These are phyloP conservation scores for Onychorhynchus coronatus DNA, from an alignment of 2,113 vertebrate genomes.

Conservation along the genomic window DNA sequence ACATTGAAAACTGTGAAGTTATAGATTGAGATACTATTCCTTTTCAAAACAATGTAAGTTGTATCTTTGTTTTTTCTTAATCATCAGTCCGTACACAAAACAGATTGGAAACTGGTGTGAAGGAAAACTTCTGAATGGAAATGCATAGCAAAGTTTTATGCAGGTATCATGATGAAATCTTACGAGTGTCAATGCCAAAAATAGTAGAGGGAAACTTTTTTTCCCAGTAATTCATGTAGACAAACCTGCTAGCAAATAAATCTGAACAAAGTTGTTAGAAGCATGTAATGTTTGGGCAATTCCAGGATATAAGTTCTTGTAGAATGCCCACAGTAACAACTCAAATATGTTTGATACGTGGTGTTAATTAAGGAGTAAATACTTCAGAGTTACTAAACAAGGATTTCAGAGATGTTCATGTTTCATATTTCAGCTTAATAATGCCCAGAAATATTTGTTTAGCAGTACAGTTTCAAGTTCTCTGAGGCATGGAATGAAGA, in stretches of 20 bases:
- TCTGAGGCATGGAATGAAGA: neutral
- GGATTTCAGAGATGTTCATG: neutral
- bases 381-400: neutral
- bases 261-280: neutral
- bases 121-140: neutral
- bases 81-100: accelerated
- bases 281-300: neutral
- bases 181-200: neutral
- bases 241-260: neutral
- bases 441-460: neutral
- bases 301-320: neutral
- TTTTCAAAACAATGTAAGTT: neutral
- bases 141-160: neutral
- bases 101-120: neutral
- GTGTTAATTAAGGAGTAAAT: neutral
- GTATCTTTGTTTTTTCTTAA: neutral
- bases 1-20: neutral
- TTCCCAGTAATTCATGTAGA: neutral
- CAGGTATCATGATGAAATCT: neutral
- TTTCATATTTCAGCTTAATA: neutral
- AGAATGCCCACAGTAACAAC: neutral
- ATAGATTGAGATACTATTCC: neutral
- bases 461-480: neutral
- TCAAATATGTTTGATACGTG: neutral
- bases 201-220: neutral